Evolutionary conservation across 2,113 vertebrate species (phyloP).

Genomic region (Nicator chloris): DNA sequence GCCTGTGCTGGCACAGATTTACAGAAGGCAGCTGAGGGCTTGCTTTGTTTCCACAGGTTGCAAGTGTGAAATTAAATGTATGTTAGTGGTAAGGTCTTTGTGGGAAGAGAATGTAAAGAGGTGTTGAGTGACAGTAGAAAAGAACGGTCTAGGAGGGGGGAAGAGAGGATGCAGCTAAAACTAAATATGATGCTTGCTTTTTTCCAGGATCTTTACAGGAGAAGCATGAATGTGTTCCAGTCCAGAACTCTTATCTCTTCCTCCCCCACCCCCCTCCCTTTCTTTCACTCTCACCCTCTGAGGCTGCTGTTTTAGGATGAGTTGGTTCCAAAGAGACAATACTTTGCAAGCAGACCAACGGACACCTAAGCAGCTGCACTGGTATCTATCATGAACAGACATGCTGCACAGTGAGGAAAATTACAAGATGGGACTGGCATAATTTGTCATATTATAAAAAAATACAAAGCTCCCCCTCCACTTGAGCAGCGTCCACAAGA

Average conservation of each 20-base stretch:
- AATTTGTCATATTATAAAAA: constrained; percentile 44
- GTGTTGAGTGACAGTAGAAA: constrained; percentile 12
- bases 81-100: not conserved
- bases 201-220: constrained; percentile 25
- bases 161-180: not conserved
- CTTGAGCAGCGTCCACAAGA: not conserved
- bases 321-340: constrained; percentile 42
- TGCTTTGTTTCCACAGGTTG: not conserved
- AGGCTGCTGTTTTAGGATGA: constrained; percentile 32
- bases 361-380: constrained; percentile 39
- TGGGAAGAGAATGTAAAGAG: not conserved
- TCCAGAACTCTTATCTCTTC: not conserved
- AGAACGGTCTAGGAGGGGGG: not conserved
- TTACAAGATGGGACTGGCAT: constrained; percentile 14
- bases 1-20: not conserved
- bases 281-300: not conserved
- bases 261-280: not conserved
- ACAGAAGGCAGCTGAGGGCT: not conserved
- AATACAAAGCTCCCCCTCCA: not conserved
- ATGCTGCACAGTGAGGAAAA: constrained; percentile 22
- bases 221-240: not conserved
- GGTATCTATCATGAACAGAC: constrained; percentile 62
- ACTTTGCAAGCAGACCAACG: constrained; percentile 53
- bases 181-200: not conserved
- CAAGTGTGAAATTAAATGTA: not conserved